Evolutionary conservation across 1,140 invertebrate species (phyloP), one percentile per base, ranked within the genome.

Genomic region (Drosophila trapezifrons): DNA sequence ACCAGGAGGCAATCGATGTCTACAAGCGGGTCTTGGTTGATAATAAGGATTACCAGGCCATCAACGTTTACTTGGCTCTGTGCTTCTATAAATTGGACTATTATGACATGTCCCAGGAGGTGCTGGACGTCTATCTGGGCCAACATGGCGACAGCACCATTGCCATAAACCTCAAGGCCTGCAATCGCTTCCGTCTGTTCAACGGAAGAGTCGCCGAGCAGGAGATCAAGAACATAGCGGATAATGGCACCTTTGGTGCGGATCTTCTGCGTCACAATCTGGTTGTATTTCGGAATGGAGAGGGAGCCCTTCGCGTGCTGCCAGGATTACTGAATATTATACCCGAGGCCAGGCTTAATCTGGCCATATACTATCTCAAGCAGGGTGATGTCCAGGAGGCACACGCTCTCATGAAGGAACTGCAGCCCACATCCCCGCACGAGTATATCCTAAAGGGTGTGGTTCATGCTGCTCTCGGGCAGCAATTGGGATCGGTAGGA

Each of bases 61-160:
- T 99, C 46, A 99, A 99, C 93, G 98, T 99, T 9, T 99, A 99
- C 92, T 96, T 99, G 58, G 99, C 98, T 0, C 92, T 99, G 9
- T 99, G 98, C 85, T 99, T 99, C 92, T 99, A 99, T 92, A 99
- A 99, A 92, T 92, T 99, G 54, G 98, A 99, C 92, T 97, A 97
- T 86, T 97, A 96, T 83, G 96, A 97, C 82, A 96, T 97, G 22
- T 97, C 97, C 3, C 96, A 99, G 93, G 98, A 99, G 93, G 97
- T 99, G 13, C 93, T 99, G 3, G 96, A 97, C 47, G 95, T 98
- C 2, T 99, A 99, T 92, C 93, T 99, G 13, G 96, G 97, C 84
- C 96, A 98, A 87, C 96, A 96, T 93, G 95, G 97, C 5, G 98
- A 99, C 77, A 99, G 98, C 70, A 97, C 97, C 2, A 97, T 98